A percentile compares a stretch with the other conserved stretches of the same genome.
Evolutionary conservation across 2,797 vertebrate species (phyloP).

Genomic region (Rhodeus uyekii): DNA sequence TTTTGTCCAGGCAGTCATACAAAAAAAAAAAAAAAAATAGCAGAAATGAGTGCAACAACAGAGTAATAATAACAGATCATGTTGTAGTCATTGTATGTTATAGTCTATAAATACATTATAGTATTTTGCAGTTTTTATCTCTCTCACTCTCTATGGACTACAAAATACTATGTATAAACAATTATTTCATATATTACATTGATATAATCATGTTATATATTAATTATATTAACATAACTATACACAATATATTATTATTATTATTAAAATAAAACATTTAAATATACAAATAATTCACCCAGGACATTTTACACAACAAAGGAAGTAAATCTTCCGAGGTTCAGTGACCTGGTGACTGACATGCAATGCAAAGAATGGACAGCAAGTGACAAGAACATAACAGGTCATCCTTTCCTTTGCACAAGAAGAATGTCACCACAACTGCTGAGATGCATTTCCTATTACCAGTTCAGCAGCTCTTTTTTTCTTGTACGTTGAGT

Average conservation of each 20-base stretch:
- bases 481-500: constrained; percentile 34
- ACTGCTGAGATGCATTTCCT: constrained; percentile 39
- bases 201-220: neutral
- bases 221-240: neutral
- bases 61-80: too few relatives aligned
- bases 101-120: neutral
- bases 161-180: neutral
- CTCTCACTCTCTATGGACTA: too few relatives aligned
- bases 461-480: constrained; percentile 37
- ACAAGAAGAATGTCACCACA: constrained; percentile 50
- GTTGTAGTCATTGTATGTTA: neutral
- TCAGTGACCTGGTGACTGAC: constrained; percentile 40
- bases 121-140: too few relatives aligned
- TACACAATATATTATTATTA: neutral
- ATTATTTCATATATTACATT: neutral
- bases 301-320: too few relatives aligned
- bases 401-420: constrained; percentile 28
- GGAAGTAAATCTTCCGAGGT: constrained; percentile 31
- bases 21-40: too few relatives aligned
- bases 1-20: too few relatives aligned
- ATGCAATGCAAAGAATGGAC: constrained; percentile 50
- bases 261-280: neutral
- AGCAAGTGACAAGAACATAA: constrained; percentile 52
- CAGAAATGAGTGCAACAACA: too few relatives aligned
- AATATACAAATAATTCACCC: too few relatives aligned